These are phyloP conservation scores for Nilaparvata lugens DNA, from an alignment of 1,140 invertebrate genomes.

Conservation along the genomic window DNA sequence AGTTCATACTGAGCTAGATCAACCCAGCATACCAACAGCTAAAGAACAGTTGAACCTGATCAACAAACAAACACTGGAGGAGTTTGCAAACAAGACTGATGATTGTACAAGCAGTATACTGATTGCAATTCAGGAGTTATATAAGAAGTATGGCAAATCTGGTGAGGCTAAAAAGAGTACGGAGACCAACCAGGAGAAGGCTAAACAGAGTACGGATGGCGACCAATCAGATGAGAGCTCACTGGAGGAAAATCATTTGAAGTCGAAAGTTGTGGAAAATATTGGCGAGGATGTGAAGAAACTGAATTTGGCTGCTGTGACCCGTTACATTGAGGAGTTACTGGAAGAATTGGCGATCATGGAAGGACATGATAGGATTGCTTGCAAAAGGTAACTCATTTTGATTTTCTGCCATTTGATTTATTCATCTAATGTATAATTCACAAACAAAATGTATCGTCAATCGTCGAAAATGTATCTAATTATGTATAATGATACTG, in stretches of 20 bases:
- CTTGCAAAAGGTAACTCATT: background rate
- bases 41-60: no score
- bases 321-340: background rate
- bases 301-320: constrained; percentile 42
- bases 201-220: constrained; percentile 31
- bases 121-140: constrained; percentile 55
- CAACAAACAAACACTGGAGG: no score
- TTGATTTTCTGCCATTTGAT: background rate
- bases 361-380: background rate
- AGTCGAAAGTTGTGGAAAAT: constrained; percentile 47
- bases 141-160: constrained; percentile 46
- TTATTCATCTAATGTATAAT: no score
- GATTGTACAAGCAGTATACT: constrained; percentile 12
- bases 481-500: no score
- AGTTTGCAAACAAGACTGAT: no score
- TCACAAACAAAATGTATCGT: no score
- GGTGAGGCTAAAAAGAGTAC: background rate
- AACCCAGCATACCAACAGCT: no score
- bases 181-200: background rate
- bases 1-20: no score
- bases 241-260: constrained; percentile 46
- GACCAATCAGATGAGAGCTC: constrained; percentile 19
- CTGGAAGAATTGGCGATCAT: background rate
- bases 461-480: no score
- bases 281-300: constrained; percentile 45